Percentiles rank a stretch among this genome's conserved stretches.
Evolutionary conservation across 1,140 invertebrate species (phyloP).

Genomic region (Dendrolimus kikuchii): DNA sequence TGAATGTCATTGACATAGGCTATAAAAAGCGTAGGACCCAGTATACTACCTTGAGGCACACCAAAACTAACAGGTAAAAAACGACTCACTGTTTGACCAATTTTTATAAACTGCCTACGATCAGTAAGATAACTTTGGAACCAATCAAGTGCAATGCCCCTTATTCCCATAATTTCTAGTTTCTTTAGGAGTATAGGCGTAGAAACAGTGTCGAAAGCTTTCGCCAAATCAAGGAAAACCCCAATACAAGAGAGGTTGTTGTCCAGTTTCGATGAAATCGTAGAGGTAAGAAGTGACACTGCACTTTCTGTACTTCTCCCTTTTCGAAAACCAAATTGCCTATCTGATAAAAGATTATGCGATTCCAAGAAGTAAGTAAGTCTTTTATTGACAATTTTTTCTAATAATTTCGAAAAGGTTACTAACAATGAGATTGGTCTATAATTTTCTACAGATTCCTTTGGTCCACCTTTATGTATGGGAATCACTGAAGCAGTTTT

Average conservation of each 20-base stretch:
- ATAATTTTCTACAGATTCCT: constrained; percentile 19
- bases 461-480: constrained; percentile 23
- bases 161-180: constrained; percentile 4
- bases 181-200: constrained; percentile 6
- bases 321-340: constrained; percentile 27
- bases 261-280: constrained; percentile 8
- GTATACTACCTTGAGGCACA: constrained; percentile 2
- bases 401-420: constrained; percentile 32
- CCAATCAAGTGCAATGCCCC: not conserved
- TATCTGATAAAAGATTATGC: constrained; percentile 18
- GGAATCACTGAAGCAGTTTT: constrained; percentile 27
- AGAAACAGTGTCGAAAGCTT: constrained; percentile 7
- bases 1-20: constrained; percentile 5
- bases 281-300: constrained; percentile 6
- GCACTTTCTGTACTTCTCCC: constrained; percentile 22
- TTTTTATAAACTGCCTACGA: not conserved
- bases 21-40: constrained; percentile 2
- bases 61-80: not conserved
- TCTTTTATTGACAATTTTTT: constrained; percentile 28
- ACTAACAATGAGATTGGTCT: constrained; percentile 29
- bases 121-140: constrained; percentile 4
- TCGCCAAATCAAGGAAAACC: constrained; percentile 3
- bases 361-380: constrained; percentile 18
- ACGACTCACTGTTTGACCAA: not conserved
- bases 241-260: constrained; percentile 6